phyloP scores from a whole-genome alignment of 2,797 vertebrate genomes.

The Austrolebias charrua region DNA sequence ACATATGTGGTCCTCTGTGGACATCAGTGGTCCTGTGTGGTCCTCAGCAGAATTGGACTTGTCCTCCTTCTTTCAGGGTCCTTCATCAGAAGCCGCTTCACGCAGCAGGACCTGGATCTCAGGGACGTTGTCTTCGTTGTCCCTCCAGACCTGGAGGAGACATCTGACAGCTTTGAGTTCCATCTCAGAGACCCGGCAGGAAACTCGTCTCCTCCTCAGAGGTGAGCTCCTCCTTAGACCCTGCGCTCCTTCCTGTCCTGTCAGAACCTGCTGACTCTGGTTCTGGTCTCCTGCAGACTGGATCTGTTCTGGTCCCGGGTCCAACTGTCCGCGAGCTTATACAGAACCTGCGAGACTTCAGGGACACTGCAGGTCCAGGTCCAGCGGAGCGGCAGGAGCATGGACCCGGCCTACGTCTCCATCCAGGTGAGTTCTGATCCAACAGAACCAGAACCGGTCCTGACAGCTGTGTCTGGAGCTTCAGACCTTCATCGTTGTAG shows the following conservation, averaged over 20 bases:
- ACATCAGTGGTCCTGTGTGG: not conserved
- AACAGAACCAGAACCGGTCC: no score
- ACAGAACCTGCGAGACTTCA: conserved; percentile 71
- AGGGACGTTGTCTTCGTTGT: conserved; percentile 66
- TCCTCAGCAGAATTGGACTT: not conserved
- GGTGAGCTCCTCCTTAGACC: conserved; percentile 38
- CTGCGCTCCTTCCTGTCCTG: no score
- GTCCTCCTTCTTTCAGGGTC: conserved; percentile 55
- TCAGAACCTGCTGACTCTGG: not conserved
- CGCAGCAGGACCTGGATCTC: conserved; percentile 74
- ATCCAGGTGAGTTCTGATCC: conserved; percentile 62
- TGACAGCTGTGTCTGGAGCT: not conserved
- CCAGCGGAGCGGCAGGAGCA: conserved; percentile 67
- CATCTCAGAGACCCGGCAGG: conserved; percentile 72
- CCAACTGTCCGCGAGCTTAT: conserved; percentile 73
- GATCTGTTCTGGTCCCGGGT: conserved; percentile 75
- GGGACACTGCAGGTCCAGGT: conserved; percentile 76
- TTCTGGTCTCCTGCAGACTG: conserved; percentile 63
- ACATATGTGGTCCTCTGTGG: not conserved
- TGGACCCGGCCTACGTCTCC: conserved; percentile 75
- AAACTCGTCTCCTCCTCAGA: conserved; percentile 70
- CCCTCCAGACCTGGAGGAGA: conserved; percentile 69
- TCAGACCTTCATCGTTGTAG: not conserved
- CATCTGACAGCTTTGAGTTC: conserved; percentile 76
- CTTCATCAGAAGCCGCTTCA: conserved; percentile 73